Conservation (phyloP, 92 coral and sea anemone species). For the Meandrina meandrites region DNA sequence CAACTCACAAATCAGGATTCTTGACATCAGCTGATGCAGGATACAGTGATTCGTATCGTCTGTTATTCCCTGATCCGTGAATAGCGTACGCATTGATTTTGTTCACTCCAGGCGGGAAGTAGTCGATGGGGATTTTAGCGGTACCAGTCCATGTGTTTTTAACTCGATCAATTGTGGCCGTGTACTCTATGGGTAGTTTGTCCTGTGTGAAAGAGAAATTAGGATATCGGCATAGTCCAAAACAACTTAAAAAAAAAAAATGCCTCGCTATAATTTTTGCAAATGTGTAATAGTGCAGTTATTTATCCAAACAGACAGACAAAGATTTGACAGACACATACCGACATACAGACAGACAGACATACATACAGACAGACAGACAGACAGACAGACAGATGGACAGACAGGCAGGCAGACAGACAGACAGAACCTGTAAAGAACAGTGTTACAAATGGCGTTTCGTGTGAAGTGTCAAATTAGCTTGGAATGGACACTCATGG, state of each 20-base stretch:
- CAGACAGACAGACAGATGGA: too few species aligned
- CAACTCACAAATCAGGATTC: slow-evolving; percentile 86
- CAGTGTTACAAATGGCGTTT: too few species aligned
- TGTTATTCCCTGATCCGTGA: slow-evolving; percentile 81
- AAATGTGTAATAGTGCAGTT: background rate
- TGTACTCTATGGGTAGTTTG: slow-evolving; percentile 72
- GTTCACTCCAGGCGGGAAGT: slow-evolving; percentile 86
- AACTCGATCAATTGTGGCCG: slow-evolving; percentile 65
- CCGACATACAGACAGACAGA: too few species aligned
- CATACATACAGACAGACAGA: too few species aligned
- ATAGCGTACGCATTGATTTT: slow-evolving; percentile 98
- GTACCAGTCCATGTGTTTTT: slow-evolving; percentile 82
- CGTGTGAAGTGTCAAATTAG: too few species aligned
- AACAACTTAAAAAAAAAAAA: too few species aligned
- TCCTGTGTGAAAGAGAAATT: slow-evolving; percentile 20
- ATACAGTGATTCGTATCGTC: slow-evolving; percentile 84
- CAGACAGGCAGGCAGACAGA: too few species aligned
- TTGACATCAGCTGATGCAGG: slow-evolving; percentile 73
- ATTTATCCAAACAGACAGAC: background rate
- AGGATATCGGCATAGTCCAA: background rate
- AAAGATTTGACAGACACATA: background rate
- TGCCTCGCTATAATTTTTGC: background rate
- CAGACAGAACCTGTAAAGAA: too few species aligned
- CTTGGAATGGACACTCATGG: background rate
- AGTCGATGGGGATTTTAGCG: slow-evolving; percentile 86